Base-by-base conservation (phyloP, 2,888 invertebrate species). In the Drosophila nr. perissopoda region DNA sequence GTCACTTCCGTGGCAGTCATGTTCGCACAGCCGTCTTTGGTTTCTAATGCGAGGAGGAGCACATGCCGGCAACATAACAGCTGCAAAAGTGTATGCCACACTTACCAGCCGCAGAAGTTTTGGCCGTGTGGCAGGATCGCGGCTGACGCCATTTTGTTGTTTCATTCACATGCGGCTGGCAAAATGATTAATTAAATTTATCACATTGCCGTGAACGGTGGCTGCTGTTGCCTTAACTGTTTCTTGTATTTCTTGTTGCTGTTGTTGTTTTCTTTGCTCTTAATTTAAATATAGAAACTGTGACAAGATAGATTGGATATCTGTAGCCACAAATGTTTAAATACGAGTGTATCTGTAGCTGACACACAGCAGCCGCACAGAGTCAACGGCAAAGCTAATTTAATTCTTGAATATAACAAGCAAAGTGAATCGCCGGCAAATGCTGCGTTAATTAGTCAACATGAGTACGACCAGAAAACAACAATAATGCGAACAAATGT, bases 141-240 rank as follows among this genome's bases (percentile, higher is more conserved):
- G 80, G 69, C 53, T 66, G 65, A 67, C 68, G 76, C 53, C 74
- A 87, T 89, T 87, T 87, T 83, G 74, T 88, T 74, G 57, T 83
- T 86, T 70, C 74, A 53, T 70, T 72, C 70, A 65, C 75, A 59
- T 63, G 70, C 54, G 76, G 63, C 80, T 66, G 73, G 54, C 58
- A 61, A 75, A 88, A 86, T 86, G 86, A 86, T 86, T 86, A 86
- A 86, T 86, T 86, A 89, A 86, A 86, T 86, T 85, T 89, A 85
- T 86, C 81, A 86, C 85, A 79, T 82, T 84, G 84, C 70, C 68
- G 63, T 58, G 73, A 27, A 49, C 21, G 62, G 63, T 72, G 70
- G 38, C 49, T 54, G 54, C 49, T 66, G 56, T 60, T 56, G 60
- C 53, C 36, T 27, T 38, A 56, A 54, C 34, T 18, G 53, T 54